A percentile compares a stretch with the other conserved stretches of the same genome.
Evolutionary conservation across 2,113 vertebrate species (phyloP).

Genomic region (Ptyas mucosa): DNA sequence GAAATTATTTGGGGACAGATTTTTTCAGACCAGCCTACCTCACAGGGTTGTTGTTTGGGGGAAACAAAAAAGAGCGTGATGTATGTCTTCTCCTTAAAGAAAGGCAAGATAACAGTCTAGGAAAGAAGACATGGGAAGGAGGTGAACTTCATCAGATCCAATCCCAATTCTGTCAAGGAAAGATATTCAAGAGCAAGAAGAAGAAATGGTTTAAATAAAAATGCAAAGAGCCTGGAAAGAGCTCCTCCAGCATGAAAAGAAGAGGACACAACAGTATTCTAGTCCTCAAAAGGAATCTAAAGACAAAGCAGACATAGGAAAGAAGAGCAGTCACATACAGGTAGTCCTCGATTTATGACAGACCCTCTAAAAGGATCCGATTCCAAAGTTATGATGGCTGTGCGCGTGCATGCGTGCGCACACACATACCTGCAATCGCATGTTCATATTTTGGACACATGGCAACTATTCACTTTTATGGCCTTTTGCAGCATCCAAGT

Average conservation of each 20-base stretch:
- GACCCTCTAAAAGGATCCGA: neutral
- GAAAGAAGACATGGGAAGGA: neutral
- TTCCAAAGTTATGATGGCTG: neutral
- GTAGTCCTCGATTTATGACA: neutral
- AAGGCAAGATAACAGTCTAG: neutral
- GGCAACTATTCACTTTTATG: neutral
- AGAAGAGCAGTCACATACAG: neutral
- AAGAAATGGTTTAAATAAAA: neutral
- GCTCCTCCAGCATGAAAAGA: neutral
- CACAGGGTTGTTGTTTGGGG: neutral
- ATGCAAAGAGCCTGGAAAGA: neutral
- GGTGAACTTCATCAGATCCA: neutral
- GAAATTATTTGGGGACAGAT: neutral
- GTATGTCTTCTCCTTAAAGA: neutral
- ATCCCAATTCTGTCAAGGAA: neutral
- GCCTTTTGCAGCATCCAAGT: neutral
- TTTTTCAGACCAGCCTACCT: neutral
- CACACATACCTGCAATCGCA: neutral
- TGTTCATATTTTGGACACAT: neutral
- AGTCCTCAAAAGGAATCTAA: neutral
- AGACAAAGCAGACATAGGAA: neutral
- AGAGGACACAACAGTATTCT: neutral
- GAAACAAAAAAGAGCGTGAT: neutral
- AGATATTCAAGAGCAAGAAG: neutral
- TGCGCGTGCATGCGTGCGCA: too few species aligned